Conservation (phyloP, 1,140 invertebrate species). For the Lasioglossum baleicum region DNA sequence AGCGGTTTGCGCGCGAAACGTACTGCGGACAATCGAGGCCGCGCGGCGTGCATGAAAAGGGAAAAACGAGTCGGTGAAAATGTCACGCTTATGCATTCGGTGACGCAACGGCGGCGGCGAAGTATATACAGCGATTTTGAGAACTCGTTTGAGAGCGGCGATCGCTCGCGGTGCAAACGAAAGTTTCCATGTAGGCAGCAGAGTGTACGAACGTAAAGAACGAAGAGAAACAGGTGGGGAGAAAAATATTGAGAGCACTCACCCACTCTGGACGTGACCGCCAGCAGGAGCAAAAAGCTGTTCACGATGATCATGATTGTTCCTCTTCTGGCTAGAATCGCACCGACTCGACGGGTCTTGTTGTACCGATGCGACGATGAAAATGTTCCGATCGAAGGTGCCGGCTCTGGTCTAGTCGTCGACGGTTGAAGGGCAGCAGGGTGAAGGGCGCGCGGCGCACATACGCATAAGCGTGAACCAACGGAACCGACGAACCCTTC, state of each 20-base stretch:
- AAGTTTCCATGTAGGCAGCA: no score
- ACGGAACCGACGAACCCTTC: conserved; percentile 1
- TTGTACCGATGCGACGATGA: neutral
- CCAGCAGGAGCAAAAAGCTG: conserved; percentile 64
- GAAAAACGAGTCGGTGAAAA: neutral
- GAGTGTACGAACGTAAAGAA: neutral
- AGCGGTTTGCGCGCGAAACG: conserved; percentile 6
- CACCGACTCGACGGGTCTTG: neutral
- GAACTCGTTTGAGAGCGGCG: neutral
- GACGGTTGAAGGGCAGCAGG: neutral
- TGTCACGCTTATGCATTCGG: neutral
- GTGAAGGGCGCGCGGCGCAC: conserved; percentile 7
- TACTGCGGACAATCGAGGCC: neutral
- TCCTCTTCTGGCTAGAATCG: neutral
- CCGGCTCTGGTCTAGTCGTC: neutral
- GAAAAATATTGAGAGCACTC: conserved; percentile 48
- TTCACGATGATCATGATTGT: conserved; percentile 66
- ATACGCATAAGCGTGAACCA: conserved; percentile 7
- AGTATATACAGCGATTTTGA: neutral
- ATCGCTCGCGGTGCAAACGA: no score
- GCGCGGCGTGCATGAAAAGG: neutral
- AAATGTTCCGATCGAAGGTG: neutral
- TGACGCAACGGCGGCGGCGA: neutral
- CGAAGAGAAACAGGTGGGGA: neutral
- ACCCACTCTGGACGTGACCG: conserved; percentile 69